Conservation (phyloP, 2,888 invertebrate species). For the Plagodis pulveraria region DNA sequence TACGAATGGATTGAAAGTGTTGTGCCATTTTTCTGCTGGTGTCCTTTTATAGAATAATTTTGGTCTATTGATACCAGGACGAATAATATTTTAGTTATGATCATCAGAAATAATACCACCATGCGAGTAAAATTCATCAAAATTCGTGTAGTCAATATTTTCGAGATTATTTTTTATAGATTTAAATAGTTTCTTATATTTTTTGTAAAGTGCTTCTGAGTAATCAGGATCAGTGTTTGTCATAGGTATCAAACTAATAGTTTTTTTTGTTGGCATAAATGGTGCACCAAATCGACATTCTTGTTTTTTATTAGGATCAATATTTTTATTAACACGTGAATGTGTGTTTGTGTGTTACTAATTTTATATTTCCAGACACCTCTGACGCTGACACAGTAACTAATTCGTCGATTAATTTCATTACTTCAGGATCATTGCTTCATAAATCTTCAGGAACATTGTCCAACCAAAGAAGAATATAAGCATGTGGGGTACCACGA, state of each 20-base stretch:
- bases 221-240: conserved; percentile 37
- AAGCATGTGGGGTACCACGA: conserved; percentile 54
- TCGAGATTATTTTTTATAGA: conserved; percentile 43
- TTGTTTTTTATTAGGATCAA: conserved; percentile 38
- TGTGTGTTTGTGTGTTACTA: conserved; percentile 48
- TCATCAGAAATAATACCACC: conserved; percentile 47
- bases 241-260: conserved; percentile 46
- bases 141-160: conserved; percentile 42
- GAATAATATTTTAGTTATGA: conserved; percentile 43
- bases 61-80: conserved; percentile 54
- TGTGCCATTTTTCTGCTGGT: conserved; percentile 57
- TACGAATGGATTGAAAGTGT: conserved; percentile 61
- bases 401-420: conserved; percentile 44
- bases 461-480: conserved; percentile 55
- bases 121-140: conserved; percentile 45
- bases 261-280: conserved; percentile 45
- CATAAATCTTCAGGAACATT: conserved; percentile 35
- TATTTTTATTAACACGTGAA: conserved; percentile 48
- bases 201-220: conserved; percentile 36
- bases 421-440: conserved; percentile 33
- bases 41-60: conserved; percentile 51
- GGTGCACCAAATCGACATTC: conserved; percentile 52
- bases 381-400: conserved; percentile 45
- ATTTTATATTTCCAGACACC: conserved; percentile 47
- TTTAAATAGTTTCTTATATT: conserved; percentile 38